Percentiles rank a stretch among this genome's conserved stretches.
phyloP scores from a whole-genome alignment of 2,113 vertebrate genomes.

The Melanostigma gelatinosum region DNA sequence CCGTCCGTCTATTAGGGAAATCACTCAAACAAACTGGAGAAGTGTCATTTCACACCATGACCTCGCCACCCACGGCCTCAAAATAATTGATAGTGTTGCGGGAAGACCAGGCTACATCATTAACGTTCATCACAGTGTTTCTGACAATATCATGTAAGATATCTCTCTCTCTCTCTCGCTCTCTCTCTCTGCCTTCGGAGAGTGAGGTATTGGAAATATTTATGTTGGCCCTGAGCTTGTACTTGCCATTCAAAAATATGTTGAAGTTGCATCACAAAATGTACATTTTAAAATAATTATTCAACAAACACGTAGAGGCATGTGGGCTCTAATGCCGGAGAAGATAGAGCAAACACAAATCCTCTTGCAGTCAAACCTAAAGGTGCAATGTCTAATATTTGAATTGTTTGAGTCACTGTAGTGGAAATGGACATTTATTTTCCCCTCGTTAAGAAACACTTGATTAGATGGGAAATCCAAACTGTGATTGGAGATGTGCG shows the following conservation, averaged over 20 bases:
- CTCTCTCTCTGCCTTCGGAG: not conserved
- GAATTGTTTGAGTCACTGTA: too few relatives aligned
- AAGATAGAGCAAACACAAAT: not conserved
- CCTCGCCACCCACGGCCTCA: slow-evolving; percentile 54
- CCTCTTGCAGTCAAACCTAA: not conserved
- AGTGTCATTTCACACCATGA: slow-evolving; percentile 54
- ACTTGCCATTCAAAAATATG: slow-evolving; percentile 50
- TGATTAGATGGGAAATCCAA: too few relatives aligned
- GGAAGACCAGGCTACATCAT: slow-evolving; percentile 49
- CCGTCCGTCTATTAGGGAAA: slow-evolving; percentile 55
- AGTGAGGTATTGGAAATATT: slow-evolving; percentile 37
- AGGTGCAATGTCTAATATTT: not conserved
- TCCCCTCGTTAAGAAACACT: too few relatives aligned
- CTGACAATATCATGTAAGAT: slow-evolving; percentile 51
- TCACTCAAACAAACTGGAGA: slow-evolving; percentile 56
- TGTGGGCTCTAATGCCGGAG: slow-evolving; percentile 1
- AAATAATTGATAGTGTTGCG: slow-evolving; percentile 61
- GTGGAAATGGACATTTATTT: too few relatives aligned
- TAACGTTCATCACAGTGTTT: slow-evolving; percentile 52
- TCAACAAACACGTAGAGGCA: slow-evolving; percentile 6
- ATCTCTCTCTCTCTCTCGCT: slow-evolving; percentile 22
- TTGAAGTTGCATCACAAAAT: slow-evolving; percentile 13
- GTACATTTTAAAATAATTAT: slow-evolving; percentile 8
- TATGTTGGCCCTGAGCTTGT: slow-evolving; percentile 49
- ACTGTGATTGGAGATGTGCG: not conserved